Conservation (phyloP, 2,113 vertebrate genomes). For the Paratilapia polleni region DNA sequence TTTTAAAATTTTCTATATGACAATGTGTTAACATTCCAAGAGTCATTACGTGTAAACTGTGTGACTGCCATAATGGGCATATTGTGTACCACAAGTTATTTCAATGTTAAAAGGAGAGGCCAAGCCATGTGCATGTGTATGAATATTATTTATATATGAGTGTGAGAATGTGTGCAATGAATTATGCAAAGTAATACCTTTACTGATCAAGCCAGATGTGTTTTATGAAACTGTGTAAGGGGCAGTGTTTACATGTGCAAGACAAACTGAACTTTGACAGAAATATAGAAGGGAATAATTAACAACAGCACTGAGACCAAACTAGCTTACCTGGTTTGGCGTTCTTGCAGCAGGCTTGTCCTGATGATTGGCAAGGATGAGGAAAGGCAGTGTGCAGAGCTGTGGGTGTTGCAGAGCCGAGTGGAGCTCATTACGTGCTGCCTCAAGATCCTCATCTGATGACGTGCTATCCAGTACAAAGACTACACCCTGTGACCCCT, state of each 20-base stretch:
- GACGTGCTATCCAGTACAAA: conserved; percentile 97
- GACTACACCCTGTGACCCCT: conserved; percentile 97
- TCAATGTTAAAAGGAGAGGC: not conserved
- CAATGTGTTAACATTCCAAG: not conserved
- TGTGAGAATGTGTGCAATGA: not conserved
- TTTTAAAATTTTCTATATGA: not conserved
- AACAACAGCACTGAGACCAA: not conserved
- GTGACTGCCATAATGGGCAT: not conserved
- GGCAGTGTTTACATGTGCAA: not conserved
- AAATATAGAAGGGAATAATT: not conserved
- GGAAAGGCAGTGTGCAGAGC: conserved; percentile 96
- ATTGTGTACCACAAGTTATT: not conserved
- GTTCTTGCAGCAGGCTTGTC: conserved; percentile 96
- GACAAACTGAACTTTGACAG: not conserved
- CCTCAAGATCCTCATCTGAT: conserved; percentile 94
- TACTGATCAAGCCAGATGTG: not conserved
- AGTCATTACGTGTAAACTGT: not conserved
- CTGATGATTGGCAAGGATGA: conserved; percentile 98
- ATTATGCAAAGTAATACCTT: not conserved
- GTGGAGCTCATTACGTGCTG: conserved; percentile 94
- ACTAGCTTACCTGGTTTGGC: conserved; percentile 88
- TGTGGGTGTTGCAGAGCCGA: conserved; percentile 97
- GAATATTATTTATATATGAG: not conserved
- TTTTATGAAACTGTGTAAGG: not conserved
- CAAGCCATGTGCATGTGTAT: not conserved